A percentile compares a stretch with the other conserved stretches of the same genome.
phyloP scores from a whole-genome alignment of 2,888 invertebrate species.

The Calliphora vomitoria region DNA sequence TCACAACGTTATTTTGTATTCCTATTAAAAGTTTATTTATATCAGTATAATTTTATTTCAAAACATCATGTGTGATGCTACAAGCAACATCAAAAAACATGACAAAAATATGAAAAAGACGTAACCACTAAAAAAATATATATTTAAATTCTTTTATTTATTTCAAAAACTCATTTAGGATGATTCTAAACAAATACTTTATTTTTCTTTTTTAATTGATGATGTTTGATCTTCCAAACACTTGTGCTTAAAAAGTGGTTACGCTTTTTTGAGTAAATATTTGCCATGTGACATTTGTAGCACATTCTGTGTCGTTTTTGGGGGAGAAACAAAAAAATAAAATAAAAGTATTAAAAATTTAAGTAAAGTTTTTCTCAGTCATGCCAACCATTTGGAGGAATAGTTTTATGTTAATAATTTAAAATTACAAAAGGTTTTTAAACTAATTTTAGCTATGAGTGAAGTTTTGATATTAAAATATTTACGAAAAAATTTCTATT shows the following conservation, averaged over 20 bases:
- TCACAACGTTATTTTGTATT: background rate
- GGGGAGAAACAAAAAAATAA: background rate
- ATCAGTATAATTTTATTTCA: background rate
- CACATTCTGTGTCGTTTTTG: slow-evolving; percentile 10
- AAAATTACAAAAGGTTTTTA: background rate
- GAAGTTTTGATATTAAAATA: background rate
- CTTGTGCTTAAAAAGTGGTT: too few relatives aligned
- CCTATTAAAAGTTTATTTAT: slow-evolving; percentile 27
- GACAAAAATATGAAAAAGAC: too few relatives aligned
- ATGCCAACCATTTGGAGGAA: background rate
- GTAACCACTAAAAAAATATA: too few relatives aligned
- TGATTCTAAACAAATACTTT: too few relatives aligned
- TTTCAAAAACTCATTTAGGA: too few relatives aligned
- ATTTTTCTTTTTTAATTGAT: too few relatives aligned
- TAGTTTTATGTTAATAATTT: background rate
- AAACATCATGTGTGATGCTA: slow-evolving; percentile 18
- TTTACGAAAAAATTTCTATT: too few relatives aligned
- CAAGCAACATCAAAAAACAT: background rate
- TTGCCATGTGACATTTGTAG: slow-evolving; percentile 1
- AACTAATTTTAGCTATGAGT: background rate
- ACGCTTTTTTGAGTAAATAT: too few relatives aligned
- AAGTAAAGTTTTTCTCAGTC: background rate
- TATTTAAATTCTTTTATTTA: too few relatives aligned
- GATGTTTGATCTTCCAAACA: too few relatives aligned
- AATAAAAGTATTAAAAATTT: background rate